phyloP scores from a whole-genome alignment of 1,140 invertebrate genomes.

The Plectus sambesii region DNA sequence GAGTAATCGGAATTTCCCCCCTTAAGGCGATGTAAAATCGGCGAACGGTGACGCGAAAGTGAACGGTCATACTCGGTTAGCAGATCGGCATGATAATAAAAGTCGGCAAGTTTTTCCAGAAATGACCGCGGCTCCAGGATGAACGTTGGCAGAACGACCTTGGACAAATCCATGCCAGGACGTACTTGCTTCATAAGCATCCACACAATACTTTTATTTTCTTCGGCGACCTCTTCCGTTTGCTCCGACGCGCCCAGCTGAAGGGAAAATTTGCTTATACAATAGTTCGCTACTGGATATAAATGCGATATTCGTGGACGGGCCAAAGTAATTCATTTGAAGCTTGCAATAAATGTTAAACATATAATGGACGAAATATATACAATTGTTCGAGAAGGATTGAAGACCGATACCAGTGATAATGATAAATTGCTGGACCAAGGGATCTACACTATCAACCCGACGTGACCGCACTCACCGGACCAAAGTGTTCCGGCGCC shows the following conservation, averaged over 20 bases:
- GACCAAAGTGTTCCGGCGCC: no score
- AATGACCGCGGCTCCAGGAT: slow-evolving; percentile 85
- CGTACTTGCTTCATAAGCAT: slow-evolving; percentile 83
- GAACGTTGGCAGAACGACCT: slow-evolving; percentile 70
- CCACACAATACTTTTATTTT: slow-evolving; percentile 88
- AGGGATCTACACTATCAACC: slow-evolving; percentile 11
- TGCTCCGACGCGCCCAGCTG: slow-evolving; percentile 65
- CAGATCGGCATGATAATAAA: slow-evolving; percentile 83
- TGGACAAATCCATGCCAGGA: slow-evolving; percentile 89
- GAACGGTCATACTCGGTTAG: slow-evolving; percentile 62
- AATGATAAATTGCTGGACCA: slow-evolving; percentile 23
- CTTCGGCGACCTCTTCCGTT: slow-evolving; percentile 78
- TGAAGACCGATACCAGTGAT: slow-evolving; percentile 23
- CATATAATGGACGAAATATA: no score
- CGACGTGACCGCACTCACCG: no score
- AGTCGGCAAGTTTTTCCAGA: slow-evolving; percentile 79
- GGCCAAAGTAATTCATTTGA: slow-evolving; percentile 15
- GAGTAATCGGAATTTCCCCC: no score
- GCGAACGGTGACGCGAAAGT: no score
- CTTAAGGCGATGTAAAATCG: no score
- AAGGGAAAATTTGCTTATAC: no score
- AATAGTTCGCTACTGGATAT: slow-evolving; percentile 18
- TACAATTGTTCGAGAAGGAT: slow-evolving; percentile 14
- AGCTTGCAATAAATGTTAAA: background rate
- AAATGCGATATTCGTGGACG: slow-evolving; percentile 18